Base-by-base conservation (phyloP, 2,888 invertebrate genomes). In the Caenorhabditis sp. region DNA sequence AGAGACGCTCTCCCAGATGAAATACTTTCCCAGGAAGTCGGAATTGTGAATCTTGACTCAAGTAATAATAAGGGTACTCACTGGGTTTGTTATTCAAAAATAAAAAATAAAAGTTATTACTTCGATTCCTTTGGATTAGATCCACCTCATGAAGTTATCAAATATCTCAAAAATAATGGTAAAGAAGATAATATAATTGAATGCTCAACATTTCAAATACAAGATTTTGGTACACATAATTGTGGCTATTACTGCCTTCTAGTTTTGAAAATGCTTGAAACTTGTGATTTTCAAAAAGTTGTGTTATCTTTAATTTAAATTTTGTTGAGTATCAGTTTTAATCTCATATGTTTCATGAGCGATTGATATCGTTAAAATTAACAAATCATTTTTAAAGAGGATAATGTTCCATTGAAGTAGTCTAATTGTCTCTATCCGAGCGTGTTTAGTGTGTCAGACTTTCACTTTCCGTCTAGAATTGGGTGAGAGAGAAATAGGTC, bases 361-460 rank as follows among this genome's bases (percentile, higher is more conserved):
- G 71, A 67, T 68, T 60, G 66, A 65, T 66, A 61, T 66, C 43
- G n/a, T n/a, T n/a, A n/a, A n/a, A 70, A 62, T 62, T 58, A 71
- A 71, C 63, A 31, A 69, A 69, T 68, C 60, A 69, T 72, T 72
- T 72, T 72, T 72, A 72, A 72, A 72, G 69, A 69, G 57, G 73
- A 68, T 67, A 72, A 68, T 72, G 72, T 50, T 72, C 58, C 62
- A 58, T 72, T 72, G 72, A 72, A 68, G 67, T 64, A 68, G 72
- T 72, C 72, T 72, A 69, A 64, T 64, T 65, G 69, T 64, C 69
- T 69, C 64, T 69, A 69, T 69, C 69, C 69, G 57, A 37, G 64
- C 64, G 65, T 69, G 64, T 64, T 64, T 69, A 64, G 54, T 59
- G 61, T 61, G 69, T 64, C 58, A 23, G 54, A 60, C 53, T 55